A percentile compares a stretch with the other conserved stretches of the same genome.
phyloP scores from a whole-genome alignment of 2,113 vertebrate species.

The Salvator merianae region DNA sequence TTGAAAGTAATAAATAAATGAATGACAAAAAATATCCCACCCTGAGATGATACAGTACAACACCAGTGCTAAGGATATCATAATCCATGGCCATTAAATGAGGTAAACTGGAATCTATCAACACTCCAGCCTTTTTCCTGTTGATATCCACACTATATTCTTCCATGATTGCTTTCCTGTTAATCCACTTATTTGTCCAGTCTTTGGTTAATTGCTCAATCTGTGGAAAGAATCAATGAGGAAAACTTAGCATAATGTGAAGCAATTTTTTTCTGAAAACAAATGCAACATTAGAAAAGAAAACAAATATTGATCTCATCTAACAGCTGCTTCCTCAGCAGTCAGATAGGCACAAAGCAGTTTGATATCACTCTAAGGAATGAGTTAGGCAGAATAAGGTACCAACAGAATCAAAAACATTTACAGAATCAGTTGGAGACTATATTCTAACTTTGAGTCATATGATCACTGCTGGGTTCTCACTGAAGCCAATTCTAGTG shows the following conservation, averaged over 20 bases:
- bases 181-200: slow-evolving; percentile 90
- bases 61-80: slow-evolving; percentile 92
- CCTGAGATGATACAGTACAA: slow-evolving; percentile 94
- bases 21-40: slow-evolving; percentile 70
- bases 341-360: background rate
- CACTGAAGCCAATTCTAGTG: background rate
- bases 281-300: background rate
- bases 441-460: background rate
- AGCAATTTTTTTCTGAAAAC: background rate
- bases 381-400: background rate
- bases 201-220: slow-evolving; percentile 91
- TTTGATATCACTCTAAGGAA: background rate
- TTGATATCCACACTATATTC: slow-evolving; percentile 92
- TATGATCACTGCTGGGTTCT: background rate
- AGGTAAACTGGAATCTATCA: slow-evolving; percentile 87
- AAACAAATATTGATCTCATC: background rate
- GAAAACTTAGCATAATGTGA: background rate
- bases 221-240: slow-evolving; percentile 67
- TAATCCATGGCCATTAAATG: slow-evolving; percentile 89
- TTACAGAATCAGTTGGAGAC: background rate
- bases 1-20: slow-evolving; percentile 7
- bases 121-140: slow-evolving; percentile 85
- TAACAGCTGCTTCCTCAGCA: background rate
- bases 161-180: slow-evolving; percentile 88
- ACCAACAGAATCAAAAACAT: background rate